These are phyloP conservation scores for Litocranius walleri DNA, from an alignment of 2,113 vertebrate species.

Conservation along the genomic window DNA sequence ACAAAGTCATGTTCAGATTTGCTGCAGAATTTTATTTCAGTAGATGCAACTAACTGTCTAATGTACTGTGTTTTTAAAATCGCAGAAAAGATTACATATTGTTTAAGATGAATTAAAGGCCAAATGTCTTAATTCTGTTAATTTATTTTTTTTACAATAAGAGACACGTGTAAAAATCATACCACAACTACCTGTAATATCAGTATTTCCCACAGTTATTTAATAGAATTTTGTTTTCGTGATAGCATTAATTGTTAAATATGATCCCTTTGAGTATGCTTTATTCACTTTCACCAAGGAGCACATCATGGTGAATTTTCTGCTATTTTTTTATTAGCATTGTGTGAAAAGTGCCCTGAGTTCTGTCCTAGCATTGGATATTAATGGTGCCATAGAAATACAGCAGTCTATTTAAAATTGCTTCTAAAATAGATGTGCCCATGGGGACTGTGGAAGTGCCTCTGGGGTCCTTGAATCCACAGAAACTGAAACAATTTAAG, in stretches of 20 bases:
- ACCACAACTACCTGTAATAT: not conserved
- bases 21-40: not conserved
- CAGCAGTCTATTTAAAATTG: not conserved
- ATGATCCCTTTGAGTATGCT: not conserved
- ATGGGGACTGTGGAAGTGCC: not conserved
- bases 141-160: not conserved
- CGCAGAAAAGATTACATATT: not conserved
- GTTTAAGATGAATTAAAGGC: slow-evolving; percentile 15
- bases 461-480: not conserved
- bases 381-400: not conserved
- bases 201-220: not conserved
- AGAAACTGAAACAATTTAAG: not conserved
- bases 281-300: not conserved
- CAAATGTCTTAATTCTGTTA: not conserved
- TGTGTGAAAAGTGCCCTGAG: not conserved
- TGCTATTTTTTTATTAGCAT: slow-evolving; percentile 7
- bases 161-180: not conserved
- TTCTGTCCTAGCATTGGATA: not conserved
- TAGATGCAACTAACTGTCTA: not conserved
- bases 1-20: not conserved
- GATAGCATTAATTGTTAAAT: not conserved
- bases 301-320: not conserved
- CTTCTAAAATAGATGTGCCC: not conserved
- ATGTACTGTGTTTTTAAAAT: not conserved
- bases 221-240: not conserved